Conservation (phyloP, 2,797 vertebrate species). For the Sardinella longiceps region DNA sequence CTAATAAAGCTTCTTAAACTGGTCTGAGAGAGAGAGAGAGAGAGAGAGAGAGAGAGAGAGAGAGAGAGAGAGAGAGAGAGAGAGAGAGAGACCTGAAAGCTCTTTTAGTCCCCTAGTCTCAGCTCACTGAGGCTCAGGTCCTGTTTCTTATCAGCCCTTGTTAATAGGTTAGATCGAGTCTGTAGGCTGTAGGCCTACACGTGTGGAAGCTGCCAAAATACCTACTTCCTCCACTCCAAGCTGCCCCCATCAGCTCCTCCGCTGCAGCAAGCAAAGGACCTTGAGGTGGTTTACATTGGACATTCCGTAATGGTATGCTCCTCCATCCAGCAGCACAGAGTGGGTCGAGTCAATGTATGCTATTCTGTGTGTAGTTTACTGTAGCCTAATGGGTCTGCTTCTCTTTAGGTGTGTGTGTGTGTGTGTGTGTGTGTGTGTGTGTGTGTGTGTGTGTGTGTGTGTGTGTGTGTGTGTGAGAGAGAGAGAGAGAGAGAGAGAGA, state of each 20-base stretch:
- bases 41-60: neutral
- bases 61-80: neutral
- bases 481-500: neutral
- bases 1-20: too few species aligned
- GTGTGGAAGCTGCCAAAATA: neutral
- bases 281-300: conserved; percentile 47
- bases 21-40: too few species aligned
- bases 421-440: neutral
- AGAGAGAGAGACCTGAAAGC: neutral
- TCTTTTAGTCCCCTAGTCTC: neutral
- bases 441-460: neutral
- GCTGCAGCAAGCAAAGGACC: conserved; percentile 10
- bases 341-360: neutral
- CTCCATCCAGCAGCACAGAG: neutral
- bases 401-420: neutral
- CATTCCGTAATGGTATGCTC: conserved; percentile 41
- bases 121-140: neutral
- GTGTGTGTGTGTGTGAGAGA: neutral
- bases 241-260: neutral
- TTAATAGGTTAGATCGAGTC: neutral
- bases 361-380: conserved; percentile 16
- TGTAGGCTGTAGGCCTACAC: neutral
- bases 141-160: conserved; percentile 16
- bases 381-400: conserved; percentile 22
- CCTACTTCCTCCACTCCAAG: neutral